Evolutionary conservation across 2,888 invertebrate species (phyloP), one percentile per base, ranked within the genome.

Genomic region (Criorhina ranunculi): DNA sequence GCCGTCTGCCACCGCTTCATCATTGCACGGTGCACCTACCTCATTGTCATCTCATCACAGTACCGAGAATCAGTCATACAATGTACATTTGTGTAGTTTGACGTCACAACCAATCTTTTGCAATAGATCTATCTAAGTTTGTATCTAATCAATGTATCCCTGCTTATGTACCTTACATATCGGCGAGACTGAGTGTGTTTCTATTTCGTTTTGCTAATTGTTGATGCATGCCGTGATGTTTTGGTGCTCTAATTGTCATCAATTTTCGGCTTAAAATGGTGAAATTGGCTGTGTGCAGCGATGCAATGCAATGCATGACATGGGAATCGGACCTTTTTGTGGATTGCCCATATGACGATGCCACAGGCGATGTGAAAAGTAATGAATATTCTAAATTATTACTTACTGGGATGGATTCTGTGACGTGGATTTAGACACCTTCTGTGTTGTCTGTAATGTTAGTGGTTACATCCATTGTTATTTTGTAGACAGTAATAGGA

Each of bases 31-130:
- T 17, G 37, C 15, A 7, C 11, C 40, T 57, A 59, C 67, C 51
- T 77, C 60, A 77, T 77, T 77, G 77, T 69, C 76, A 67, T 77
- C 59, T 33, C 69, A 77, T 77, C 77, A 77, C 33, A 17, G 37
- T 55, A 17, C 46, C 37, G 15, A 24, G 24, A 24, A 4, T 24
- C 24, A 24, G 24, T 3, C 24, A 4, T 24, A n/a, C 12, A n/a
- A 37, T 59, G 42, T 15, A 31, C 12, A 19, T 57, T 35, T 69
- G 15, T 42, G 42, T 40, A 15, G 60, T 60, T 53, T 42, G 53
- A 77, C 77, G 77, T 77, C 77, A 77, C 35, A 35, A 9, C 24
- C 24, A 4, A n/a, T 24, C 2, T 62, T 55, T 64, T 33, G 73
- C 73, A 73, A 62, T 44, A 53, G 31, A 7, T 15, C 5, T 24